A percentile compares a stretch with the other conserved stretches of the same genome.
These are phyloP conservation scores for Corythucha ciliata DNA, from an alignment of 2,888 invertebrate species.

Conservation along the genomic window DNA sequence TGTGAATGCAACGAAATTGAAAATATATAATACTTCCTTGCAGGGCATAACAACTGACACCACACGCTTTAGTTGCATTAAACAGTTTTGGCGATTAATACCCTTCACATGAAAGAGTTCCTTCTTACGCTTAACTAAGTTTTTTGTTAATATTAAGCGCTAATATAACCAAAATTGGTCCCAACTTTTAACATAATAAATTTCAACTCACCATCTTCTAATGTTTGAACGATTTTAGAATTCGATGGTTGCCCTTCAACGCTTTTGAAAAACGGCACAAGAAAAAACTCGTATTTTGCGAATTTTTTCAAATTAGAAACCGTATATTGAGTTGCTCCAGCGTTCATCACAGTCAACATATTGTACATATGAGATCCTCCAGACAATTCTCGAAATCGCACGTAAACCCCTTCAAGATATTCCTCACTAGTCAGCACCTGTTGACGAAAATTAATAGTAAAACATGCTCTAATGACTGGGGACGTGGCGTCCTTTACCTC, in stretches of 20 bases:
- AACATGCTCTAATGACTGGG: not conserved
- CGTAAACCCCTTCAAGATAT: slow-evolving; percentile 59
- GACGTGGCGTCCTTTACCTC: slow-evolving; percentile 47
- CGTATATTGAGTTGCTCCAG: slow-evolving; percentile 62
- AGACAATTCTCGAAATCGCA: slow-evolving; percentile 55
- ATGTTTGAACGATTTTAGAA: slow-evolving; percentile 59
- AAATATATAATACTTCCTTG: too few relatives aligned
- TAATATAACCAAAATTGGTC: too few relatives aligned
- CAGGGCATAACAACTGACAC: too few relatives aligned
- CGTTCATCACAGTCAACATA: slow-evolving; percentile 60
- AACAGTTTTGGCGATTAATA: too few relatives aligned
- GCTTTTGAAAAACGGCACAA: slow-evolving; percentile 79
- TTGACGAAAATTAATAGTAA: slow-evolving; percentile 14
- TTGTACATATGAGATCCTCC: slow-evolving; percentile 51
- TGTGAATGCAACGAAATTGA: slow-evolving; percentile 43
- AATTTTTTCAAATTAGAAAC: slow-evolving; percentile 71
- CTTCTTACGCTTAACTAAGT: too few relatives aligned
- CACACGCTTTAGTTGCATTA: too few relatives aligned
- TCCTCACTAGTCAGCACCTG: slow-evolving; percentile 46
- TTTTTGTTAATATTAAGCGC: too few relatives aligned
- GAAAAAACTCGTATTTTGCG: slow-evolving; percentile 84
- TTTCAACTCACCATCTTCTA: slow-evolving; percentile 32
- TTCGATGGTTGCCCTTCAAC: slow-evolving; percentile 89
- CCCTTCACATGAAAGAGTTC: too few relatives aligned
- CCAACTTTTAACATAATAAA: not conserved